These are phyloP conservation scores for Entelurus aequoreus DNA, from an alignment of 2,113 vertebrate genomes.

Conservation along the genomic window DNA sequence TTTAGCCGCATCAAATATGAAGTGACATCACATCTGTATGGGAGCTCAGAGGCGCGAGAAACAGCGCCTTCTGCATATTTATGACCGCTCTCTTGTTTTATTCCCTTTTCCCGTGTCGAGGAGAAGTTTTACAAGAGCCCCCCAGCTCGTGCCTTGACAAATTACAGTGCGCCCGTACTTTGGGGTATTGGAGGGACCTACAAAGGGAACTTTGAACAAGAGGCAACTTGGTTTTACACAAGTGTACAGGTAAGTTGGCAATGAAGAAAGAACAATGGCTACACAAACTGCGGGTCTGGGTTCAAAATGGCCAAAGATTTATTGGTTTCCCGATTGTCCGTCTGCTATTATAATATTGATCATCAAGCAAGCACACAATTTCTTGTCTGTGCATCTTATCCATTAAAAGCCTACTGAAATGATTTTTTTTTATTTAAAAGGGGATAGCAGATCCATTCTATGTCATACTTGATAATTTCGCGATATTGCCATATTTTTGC, in stretches of 20 bases:
- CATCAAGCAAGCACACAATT: no score
- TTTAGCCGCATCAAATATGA: conserved; percentile 21
- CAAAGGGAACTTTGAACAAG: not conserved
- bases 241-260: conserved; percentile 23
- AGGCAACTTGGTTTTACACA: conserved; percentile 21
- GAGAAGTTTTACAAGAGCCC: conserved; percentile 50
- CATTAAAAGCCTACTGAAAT: no score
- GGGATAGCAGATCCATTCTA: no score
- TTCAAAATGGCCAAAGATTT: no score
- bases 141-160: conserved; percentile 46
- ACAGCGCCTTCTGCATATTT: conserved; percentile 54
- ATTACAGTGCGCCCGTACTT: conserved; percentile 40
- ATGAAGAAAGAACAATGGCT: not conserved
- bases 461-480: no score
- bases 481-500: no score
- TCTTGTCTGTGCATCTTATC: no score
- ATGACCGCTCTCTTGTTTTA: conserved; percentile 55
- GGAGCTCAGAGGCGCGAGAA: conserved; percentile 33
- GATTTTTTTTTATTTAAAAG: no score
- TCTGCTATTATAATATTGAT: no score
- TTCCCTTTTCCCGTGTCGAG: conserved; percentile 55
- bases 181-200: conserved; percentile 40
- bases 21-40: conserved; percentile 28
- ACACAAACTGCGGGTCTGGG: no score
- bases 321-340: no score